Percentiles rank a stretch among this genome's conserved stretches.
Evolutionary conservation across 2,797 vertebrate species (phyloP).

Genomic region (Intellagama lesueurii): DNA sequence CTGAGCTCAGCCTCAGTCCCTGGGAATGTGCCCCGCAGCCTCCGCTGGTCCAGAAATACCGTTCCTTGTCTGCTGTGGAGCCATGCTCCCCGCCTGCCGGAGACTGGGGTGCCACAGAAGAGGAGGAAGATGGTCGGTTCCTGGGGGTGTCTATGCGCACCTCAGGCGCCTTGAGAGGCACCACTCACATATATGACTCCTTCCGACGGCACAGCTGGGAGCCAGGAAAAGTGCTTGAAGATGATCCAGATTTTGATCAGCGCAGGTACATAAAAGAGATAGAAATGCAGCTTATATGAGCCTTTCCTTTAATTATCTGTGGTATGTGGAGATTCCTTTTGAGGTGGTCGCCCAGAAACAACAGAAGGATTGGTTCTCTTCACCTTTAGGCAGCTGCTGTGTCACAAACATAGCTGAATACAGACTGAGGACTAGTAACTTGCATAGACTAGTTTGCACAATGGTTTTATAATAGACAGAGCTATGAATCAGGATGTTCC

Average conservation of each 20-base stretch:
- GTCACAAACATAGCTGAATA: not conserved
- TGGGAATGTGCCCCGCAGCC: not conserved
- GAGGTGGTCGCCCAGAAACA: not conserved
- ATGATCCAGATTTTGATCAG: slow-evolving; percentile 52
- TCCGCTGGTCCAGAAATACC: slow-evolving; percentile 25
- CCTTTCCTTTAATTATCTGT: not conserved
- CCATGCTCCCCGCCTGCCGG: slow-evolving; percentile 1
- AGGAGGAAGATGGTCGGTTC: not conserved
- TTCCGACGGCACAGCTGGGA: slow-evolving; percentile 88
- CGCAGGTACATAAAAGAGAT: slow-evolving; percentile 69
- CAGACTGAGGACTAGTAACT: not conserved
- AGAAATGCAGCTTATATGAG: not conserved
- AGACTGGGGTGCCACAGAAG: not conserved
- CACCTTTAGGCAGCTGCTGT: not conserved
- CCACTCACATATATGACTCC: slow-evolving; percentile 59
- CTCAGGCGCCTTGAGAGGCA: slow-evolving; percentile 10
- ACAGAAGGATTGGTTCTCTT: not conserved
- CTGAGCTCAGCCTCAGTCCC: slow-evolving; percentile 27
- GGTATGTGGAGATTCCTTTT: not conserved
- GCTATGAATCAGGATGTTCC: too few relatives aligned
- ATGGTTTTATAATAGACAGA: not conserved
- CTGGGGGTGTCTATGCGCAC: slow-evolving; percentile 54
- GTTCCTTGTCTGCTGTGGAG: slow-evolving; percentile 59
- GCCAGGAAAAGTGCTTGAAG: slow-evolving; percentile 73
- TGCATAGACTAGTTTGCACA: not conserved